Evolutionary conservation across 2,797 vertebrate species (phyloP).

Genomic region (Liparis tanakae): DNA sequence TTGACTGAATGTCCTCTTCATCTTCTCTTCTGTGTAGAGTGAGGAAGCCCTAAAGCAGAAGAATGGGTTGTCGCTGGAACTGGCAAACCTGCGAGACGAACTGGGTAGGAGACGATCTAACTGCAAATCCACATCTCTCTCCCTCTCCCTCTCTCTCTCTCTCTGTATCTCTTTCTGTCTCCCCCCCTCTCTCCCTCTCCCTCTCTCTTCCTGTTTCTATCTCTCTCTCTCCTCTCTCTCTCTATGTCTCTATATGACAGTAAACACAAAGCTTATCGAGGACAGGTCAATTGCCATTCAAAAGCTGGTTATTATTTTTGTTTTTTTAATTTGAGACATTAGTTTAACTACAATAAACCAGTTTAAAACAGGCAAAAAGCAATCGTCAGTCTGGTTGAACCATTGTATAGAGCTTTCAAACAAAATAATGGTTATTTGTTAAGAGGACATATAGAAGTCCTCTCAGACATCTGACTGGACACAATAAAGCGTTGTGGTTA

Average conservation of each 20-base stretch:
- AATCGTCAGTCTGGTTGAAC: not conserved
- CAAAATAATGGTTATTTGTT: not conserved
- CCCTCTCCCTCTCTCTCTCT: not conserved
- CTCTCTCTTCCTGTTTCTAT: not conserved
- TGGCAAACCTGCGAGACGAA: constrained; percentile 63
- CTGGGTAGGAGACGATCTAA: constrained; percentile 66
- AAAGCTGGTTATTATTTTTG: not conserved
- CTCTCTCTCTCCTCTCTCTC: not conserved
- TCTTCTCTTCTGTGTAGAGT: constrained; percentile 52
- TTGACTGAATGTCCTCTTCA: not conserved
- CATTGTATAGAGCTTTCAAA: not conserved
- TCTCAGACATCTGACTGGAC: not conserved
- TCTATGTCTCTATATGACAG: constrained; percentile 30
- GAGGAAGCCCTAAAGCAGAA: constrained; percentile 74
- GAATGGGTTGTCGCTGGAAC: constrained; percentile 62
- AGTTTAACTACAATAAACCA: not conserved
- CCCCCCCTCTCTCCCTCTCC: not conserved
- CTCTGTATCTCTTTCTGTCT: not conserved
- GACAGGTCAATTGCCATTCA: constrained; percentile 43
- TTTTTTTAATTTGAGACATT: not conserved
- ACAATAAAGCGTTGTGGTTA: not conserved
- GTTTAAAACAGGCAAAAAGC: not conserved
- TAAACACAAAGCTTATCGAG: not conserved
- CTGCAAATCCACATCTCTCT: not conserved
- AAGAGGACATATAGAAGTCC: not conserved